phyloP scores from a whole-genome alignment of 1,140 invertebrate genomes.

The Leptinotarsa texana region DNA sequence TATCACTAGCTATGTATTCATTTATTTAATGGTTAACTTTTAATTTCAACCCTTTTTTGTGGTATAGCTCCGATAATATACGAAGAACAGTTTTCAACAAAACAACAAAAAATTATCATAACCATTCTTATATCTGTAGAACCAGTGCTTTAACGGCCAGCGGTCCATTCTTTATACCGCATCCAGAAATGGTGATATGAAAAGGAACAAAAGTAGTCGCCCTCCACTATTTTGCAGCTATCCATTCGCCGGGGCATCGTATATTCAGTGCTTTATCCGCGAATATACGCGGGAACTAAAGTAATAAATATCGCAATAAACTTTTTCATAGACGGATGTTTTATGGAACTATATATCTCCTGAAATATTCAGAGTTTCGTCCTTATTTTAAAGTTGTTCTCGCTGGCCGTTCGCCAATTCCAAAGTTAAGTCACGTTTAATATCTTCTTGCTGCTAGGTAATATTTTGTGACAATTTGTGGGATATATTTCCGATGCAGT shows the following conservation, averaged over 20 bases:
- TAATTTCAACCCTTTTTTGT: no score
- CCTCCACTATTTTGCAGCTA: neutral
- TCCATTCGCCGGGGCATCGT: neutral
- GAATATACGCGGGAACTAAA: slow-evolving; percentile 1
- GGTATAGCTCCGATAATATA: no score
- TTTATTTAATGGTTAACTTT: no score
- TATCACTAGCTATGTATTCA: no score
- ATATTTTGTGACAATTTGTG: slow-evolving; percentile 12
- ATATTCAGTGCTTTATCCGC: slow-evolving; percentile 11
- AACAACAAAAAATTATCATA: no score
- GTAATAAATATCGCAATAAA: slow-evolving; percentile 24
- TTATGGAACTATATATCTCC: slow-evolving; percentile 25
- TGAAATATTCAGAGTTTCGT: slow-evolving; percentile 20
- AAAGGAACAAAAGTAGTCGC: slow-evolving; percentile 1
- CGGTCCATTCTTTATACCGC: no score
- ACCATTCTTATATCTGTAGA: no score
- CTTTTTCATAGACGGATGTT: slow-evolving; percentile 21
- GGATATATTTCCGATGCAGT: neutral
- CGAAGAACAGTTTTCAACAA: no score
- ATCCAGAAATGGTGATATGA: neutral
- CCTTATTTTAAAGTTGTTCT: slow-evolving; percentile 22
- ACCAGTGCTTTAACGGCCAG: no score
- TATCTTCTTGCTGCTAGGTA: slow-evolving; percentile 21
- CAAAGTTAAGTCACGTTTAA: slow-evolving; percentile 22
- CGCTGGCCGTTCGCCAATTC: slow-evolving; percentile 20